A percentile compares a stretch with the other conserved stretches of the same genome.
phyloP scores from a whole-genome alignment of 2,113 vertebrate species.

The Eulacestoma nigropectus region DNA sequence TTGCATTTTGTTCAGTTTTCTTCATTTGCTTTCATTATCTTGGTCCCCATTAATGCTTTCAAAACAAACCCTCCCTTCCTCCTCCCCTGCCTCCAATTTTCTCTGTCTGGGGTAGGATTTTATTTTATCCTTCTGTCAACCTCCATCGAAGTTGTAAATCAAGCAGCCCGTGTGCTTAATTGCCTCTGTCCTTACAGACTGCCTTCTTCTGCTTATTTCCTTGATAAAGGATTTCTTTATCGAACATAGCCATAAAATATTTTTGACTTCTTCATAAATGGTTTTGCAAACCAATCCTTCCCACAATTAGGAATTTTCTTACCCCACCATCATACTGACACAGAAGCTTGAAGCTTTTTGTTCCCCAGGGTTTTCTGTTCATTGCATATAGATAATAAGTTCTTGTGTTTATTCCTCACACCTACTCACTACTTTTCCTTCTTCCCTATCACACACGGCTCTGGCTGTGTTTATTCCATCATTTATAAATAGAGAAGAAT shows the following conservation, averaged over 20 bases:
- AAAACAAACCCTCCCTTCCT: background rate
- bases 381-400: background rate
- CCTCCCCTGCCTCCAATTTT: background rate
- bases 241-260: background rate
- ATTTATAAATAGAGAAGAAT: background rate
- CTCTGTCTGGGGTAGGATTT: background rate
- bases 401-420: constrained; percentile 11
- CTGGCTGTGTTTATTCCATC: background rate
- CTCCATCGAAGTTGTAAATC: background rate
- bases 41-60: background rate
- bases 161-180: background rate
- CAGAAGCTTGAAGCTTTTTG: background rate
- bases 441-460: background rate
- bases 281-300: background rate
- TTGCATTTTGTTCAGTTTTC: background rate
- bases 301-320: background rate
- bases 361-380: background rate
- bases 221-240: background rate
- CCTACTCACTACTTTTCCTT: background rate
- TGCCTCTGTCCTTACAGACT: background rate
- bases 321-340: background rate
- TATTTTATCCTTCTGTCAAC: background rate
- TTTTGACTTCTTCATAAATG: background rate
- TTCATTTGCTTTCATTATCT: background rate
- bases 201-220: background rate